Evolutionary conservation across 2,888 invertebrate species (phyloP), one percentile per base, ranked within the genome.

Genomic region (Drosophila suboccidentalis): DNA sequence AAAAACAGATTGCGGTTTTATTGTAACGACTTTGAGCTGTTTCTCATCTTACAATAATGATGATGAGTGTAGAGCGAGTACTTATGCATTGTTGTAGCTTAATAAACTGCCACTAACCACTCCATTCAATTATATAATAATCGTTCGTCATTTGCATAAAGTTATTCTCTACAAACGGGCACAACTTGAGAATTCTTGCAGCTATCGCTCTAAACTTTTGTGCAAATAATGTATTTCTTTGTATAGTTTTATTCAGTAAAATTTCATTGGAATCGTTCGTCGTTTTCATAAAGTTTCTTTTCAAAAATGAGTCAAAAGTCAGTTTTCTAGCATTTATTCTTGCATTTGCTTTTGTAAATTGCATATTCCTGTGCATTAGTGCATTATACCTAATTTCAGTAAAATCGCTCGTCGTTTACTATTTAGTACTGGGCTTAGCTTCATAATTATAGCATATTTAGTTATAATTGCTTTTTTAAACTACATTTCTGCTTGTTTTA

Each of bases 1-100:
- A 72, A 80, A 82, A 84, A 78, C 83, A 57, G 78, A 68, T 84
- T 84, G 84, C 89, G 89, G 84, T 84, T 84, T 61, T 60, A 54
- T 64, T 62, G 75, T 71, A 75, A 68, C 78, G 89, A 87, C 85
- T 89, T 89, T 84, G 84, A 84, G 85, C 73, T 63, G 67, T 84
- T 87, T 80, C 87, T 89, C 87, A 75, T 64, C 86, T 84, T 84
- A 84, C 84, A 81, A 43, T 53, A 17, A 17, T 70, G 64, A 44
- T 63, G 44, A 49, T 63, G 39, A 53, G 54, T 47, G 19, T 36
- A 38, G 43, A 43, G 5, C 11, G 19, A 22, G 9, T 46, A 13
- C 15, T 29, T n/a, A 49, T 51, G 43, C n/a, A 34, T 41, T 50
- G 19, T 55, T 43, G 54, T 54, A 39, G 54, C 29, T 59, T 15